Evolutionary conservation across 1,140 invertebrate species (phyloP).

Genomic region (Aphis gossypii): DNA sequence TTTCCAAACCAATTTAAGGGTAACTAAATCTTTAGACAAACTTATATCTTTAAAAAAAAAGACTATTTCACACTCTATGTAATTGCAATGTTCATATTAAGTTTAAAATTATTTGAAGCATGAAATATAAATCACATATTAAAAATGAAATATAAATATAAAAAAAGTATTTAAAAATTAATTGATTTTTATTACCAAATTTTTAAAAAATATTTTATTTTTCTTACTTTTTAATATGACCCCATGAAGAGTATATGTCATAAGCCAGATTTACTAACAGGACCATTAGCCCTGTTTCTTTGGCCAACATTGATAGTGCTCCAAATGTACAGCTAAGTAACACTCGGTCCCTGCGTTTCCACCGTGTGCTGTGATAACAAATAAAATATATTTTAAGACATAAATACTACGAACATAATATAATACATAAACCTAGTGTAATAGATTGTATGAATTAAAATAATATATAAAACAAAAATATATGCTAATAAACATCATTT

Average conservation of each 20-base stretch:
- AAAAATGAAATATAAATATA: too few relatives aligned
- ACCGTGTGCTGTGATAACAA: conserved; percentile 62
- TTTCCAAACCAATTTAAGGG: neutral
- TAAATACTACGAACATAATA: neutral
- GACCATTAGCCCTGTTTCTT: conserved; percentile 90
- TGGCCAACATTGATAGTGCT: conserved; percentile 86
- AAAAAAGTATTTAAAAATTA: neutral
- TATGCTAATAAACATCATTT: neutral
- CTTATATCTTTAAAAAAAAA: neutral
- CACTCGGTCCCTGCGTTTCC: conserved; percentile 66
- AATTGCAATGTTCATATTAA: neutral
- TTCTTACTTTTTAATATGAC: conserved; percentile 73
- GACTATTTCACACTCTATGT: neutral
- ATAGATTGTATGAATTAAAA: neutral
- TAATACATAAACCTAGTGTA: neutral
- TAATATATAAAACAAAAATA: neutral
- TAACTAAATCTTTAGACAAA: neutral
- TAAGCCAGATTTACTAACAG: conserved; percentile 77
- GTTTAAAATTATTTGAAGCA: neutral
- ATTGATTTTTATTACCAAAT: neutral
- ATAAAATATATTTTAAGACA: neutral
- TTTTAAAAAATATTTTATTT: neutral
- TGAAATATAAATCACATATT: too few relatives aligned
- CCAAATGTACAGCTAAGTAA: conserved; percentile 74
- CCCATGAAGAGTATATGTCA: conserved; percentile 77